These are phyloP conservation scores for Wiebesia pumilae DNA, from an alignment of 1,140 invertebrate species.

Conservation along the genomic window DNA sequence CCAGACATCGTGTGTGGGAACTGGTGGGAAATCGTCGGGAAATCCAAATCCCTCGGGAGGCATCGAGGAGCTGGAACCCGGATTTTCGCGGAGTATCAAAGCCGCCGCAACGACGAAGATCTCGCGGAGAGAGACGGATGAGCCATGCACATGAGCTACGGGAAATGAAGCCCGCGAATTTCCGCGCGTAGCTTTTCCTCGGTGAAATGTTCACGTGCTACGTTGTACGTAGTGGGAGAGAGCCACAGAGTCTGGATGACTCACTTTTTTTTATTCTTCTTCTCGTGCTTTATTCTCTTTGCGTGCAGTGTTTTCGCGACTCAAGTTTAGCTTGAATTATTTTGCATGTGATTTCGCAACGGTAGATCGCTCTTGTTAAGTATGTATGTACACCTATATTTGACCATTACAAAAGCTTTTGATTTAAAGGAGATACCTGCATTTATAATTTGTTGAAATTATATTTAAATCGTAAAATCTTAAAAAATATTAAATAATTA, in stretches of 20 bases:
- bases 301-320: slow-evolving; percentile 36
- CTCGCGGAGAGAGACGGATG: slow-evolving; percentile 23
- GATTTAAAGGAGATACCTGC: not conserved
- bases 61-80: slow-evolving; percentile 50
- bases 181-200: slow-evolving; percentile 27
- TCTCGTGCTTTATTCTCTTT: slow-evolving; percentile 43
- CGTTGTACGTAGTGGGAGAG: not conserved
- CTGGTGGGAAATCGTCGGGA: slow-evolving; percentile 54
- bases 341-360: slow-evolving; percentile 42
- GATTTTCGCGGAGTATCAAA: slow-evolving; percentile 59
- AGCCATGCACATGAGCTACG: slow-evolving; percentile 27
- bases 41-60: slow-evolving; percentile 66
- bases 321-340: slow-evolving; percentile 46
- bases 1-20: not conserved
- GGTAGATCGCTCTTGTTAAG: slow-evolving; percentile 14
- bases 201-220: slow-evolving; percentile 17
- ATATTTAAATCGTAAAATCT: not conserved
- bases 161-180: slow-evolving; percentile 48
- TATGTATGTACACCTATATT: not conserved
- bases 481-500: too few species aligned
- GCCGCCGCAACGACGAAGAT: slow-evolving; percentile 48
- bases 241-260: not conserved
- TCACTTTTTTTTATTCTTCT: slow-evolving; percentile 15
- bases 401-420: not conserved
- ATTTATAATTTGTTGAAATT: not conserved